Evolutionary conservation across 2,888 invertebrate species (phyloP).

Genomic region (Brenthis ino): DNA sequence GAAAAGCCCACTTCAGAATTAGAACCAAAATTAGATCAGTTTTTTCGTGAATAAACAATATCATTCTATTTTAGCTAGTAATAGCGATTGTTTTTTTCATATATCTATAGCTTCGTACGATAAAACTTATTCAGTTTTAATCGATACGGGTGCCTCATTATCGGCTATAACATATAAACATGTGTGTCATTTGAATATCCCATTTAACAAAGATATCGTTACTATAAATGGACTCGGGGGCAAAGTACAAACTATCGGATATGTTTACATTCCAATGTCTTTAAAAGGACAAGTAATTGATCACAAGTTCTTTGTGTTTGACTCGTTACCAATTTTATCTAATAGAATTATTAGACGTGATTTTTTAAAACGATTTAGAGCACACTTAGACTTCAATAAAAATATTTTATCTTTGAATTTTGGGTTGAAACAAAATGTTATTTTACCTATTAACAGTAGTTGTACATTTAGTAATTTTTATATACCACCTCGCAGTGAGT

Average conservation of each 20-base stretch:
- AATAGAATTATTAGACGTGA: too few relatives aligned
- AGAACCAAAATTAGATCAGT: too few relatives aligned
- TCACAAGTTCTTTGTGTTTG: not conserved
- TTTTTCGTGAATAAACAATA: not conserved
- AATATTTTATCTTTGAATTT: too few relatives aligned
- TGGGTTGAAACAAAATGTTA: too few relatives aligned
- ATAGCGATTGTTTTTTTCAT: not conserved
- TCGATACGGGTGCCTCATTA: not conserved
- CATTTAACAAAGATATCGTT: slow-evolving; percentile 4
- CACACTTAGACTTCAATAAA: too few relatives aligned
- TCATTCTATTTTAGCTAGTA: slow-evolving; percentile 3
- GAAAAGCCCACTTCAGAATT: too few relatives aligned
- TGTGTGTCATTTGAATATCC: slow-evolving; percentile 8
- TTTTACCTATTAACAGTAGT: not conserved
- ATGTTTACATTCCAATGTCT: not conserved
- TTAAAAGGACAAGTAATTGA: not conserved
- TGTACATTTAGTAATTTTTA: not conserved
- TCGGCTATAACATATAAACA: slow-evolving; percentile 3
- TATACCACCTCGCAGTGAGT: too few relatives aligned
- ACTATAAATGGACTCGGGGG: slow-evolving; percentile 2
- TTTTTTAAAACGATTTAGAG: too few relatives aligned
- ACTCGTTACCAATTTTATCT: too few relatives aligned
- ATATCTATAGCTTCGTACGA: not conserved
- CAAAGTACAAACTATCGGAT: slow-evolving; percentile 10
- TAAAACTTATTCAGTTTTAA: too few relatives aligned